Evolutionary conservation across 1,140 invertebrate genomes (phyloP).

Genomic region (Bombyx mandarina): DNA sequence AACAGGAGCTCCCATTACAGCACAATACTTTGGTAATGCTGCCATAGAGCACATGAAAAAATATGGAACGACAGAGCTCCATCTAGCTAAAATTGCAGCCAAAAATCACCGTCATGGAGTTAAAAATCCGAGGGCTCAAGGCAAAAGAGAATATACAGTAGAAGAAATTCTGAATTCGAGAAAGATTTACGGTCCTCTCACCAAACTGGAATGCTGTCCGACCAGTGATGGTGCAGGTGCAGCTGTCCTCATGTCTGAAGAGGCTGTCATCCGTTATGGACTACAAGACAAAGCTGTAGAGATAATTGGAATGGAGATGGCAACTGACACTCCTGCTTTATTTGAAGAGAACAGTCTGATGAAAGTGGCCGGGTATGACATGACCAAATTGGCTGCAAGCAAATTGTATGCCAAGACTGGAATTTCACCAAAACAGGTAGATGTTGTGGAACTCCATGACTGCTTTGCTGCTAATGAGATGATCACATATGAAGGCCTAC

Average conservation of each 20-base stretch:
- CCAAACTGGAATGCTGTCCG: conserved; percentile 96
- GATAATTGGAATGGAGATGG: conserved; percentile 97
- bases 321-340: conserved; percentile 89
- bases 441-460: conserved; percentile 99
- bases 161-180: conserved; percentile 91
- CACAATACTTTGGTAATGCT: conserved; percentile 97
- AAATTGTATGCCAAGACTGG: conserved; percentile 85
- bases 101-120: conserved; percentile 98
- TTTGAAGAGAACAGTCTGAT: conserved; percentile 90
- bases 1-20: conserved; percentile 85
- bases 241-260: conserved; percentile 90
- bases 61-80: conserved; percentile 92
- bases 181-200: conserved; percentile 89
- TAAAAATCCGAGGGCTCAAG: conserved; percentile 97
- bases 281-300: conserved; percentile 91
- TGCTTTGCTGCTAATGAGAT: conserved; percentile 99
- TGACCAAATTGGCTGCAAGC: conserved; percentile 90
- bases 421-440: conserved; percentile 83
- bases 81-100: conserved; percentile 97
- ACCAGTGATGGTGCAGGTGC: conserved; percentile 97
- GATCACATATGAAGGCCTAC: conserved; percentile 97
- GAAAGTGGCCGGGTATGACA: conserved; percentile 95
- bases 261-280: conserved; percentile 87
- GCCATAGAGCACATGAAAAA: conserved; percentile 97
- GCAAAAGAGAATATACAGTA: conserved; percentile 89